Percentiles rank a stretch among this genome's conserved stretches.
Conservation (phyloP, 2,888 invertebrate genomes). For the Anoplius nigerrimus region DNA sequence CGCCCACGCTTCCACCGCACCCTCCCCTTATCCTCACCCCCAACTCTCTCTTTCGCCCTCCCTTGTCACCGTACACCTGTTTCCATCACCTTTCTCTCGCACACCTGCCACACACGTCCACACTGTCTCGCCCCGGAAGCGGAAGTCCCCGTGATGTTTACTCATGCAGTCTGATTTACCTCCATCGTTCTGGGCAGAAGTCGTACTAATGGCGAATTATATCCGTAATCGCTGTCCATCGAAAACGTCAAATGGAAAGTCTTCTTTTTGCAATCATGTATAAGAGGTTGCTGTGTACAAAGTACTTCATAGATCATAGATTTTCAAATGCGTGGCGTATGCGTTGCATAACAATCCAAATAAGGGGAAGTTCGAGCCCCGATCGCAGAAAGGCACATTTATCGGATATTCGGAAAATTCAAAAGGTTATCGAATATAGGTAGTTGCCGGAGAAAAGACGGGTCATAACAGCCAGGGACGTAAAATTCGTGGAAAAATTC, state of each 20-base stretch:
- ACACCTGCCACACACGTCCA: no score
- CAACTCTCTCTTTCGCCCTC: no score
- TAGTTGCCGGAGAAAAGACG: neutral
- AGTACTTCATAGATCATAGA: neutral
- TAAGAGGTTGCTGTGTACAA: neutral
- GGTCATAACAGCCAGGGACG: neutral
- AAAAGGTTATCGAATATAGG: neutral
- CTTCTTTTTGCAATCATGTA: neutral
- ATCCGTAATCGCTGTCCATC: no score
- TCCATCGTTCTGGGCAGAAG: neutral
- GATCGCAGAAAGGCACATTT: neutral
- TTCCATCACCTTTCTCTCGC: no score
- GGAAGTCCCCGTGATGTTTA: no score
- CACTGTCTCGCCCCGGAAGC: no score
- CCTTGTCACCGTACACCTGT: no score
- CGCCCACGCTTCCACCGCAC: no score
- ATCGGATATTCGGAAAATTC: slow-evolving; percentile 6
- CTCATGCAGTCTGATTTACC: neutral
- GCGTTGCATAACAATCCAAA: neutral
- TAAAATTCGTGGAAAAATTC: slow-evolving; percentile 6
- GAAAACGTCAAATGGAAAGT: neutral
- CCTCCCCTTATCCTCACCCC: no score
- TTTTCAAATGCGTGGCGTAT: neutral
- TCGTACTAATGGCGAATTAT: neutral
- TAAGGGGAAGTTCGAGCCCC: neutral